These are phyloP conservation scores for Hoplias malabaricus DNA, from an alignment of 2,113 vertebrate genomes.

Conservation along the genomic window DNA sequence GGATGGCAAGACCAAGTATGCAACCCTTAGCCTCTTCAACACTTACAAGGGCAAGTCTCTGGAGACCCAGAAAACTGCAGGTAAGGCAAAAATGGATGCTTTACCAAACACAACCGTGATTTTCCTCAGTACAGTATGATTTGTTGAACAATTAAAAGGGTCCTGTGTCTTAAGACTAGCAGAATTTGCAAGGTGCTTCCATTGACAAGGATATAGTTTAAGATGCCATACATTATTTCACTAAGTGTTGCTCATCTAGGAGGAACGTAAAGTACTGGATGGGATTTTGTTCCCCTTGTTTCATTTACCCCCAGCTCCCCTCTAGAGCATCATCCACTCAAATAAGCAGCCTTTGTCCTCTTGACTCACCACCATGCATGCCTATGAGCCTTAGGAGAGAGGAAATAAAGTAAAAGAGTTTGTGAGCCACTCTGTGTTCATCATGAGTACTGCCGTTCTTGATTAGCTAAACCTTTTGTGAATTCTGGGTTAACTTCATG, in stretches of 20 bases:
- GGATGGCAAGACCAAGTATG: conserved; percentile 99
- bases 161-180: not conserved
- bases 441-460: not conserved
- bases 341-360: conserved; percentile 36
- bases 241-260: not conserved
- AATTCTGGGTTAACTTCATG: not conserved
- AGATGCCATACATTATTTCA: not conserved
- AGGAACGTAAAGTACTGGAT: not conserved
- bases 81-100: conserved; percentile 66
- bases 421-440: not conserved
- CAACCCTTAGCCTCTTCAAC: conserved; percentile 99
- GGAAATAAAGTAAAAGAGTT: not conserved
- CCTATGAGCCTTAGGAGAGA: not conserved
- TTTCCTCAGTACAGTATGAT: not conserved
- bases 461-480: not conserved
- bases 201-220: not conserved
- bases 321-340: conserved; percentile 12
- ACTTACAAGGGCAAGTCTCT: conserved; percentile 98
- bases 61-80: conserved; percentile 98
- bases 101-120: not conserved
- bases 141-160: not conserved
- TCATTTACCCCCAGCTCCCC: conserved; percentile 6
- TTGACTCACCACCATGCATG: conserved; percentile 26
- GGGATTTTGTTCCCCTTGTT: not conserved
- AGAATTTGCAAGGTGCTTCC: not conserved